Conservation (phyloP, 2,888 invertebrate genomes). For the Magallana nippona region DNA sequence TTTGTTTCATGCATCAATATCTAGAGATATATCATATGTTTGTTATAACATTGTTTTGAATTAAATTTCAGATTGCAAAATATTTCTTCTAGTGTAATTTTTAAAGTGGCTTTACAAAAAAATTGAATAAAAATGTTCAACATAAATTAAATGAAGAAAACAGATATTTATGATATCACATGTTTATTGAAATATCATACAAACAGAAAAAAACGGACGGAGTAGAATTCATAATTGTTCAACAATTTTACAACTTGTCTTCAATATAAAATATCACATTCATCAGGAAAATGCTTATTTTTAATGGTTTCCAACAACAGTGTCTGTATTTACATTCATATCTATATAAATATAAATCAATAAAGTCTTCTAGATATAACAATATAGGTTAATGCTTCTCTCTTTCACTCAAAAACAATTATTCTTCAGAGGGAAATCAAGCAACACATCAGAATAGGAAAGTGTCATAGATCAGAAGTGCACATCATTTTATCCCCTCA, state of each 20-base stretch:
- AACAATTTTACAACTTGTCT: background rate
- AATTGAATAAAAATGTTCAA: background rate
- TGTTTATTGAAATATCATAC: constrained; percentile 26
- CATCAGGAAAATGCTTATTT: background rate
- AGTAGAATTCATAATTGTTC: background rate
- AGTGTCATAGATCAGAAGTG: constrained; percentile 7
- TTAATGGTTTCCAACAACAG: background rate
- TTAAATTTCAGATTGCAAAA: too few relatives aligned
- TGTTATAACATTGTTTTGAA: too few relatives aligned
- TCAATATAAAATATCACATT: constrained; percentile 25
- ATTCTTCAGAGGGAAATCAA: background rate
- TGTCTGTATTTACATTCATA: background rate
- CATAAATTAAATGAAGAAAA: background rate
- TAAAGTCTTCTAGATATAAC: background rate
- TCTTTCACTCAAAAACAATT: constrained; percentile 10
- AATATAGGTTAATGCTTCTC: background rate
- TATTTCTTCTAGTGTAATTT: too few relatives aligned
- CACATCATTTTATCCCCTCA: background rate
- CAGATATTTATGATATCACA: background rate
- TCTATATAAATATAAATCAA: background rate
- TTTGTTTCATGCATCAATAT: too few relatives aligned
- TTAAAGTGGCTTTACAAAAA: background rate
- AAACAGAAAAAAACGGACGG: constrained; percentile 5
- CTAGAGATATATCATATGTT: too few relatives aligned
- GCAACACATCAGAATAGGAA: background rate